These are phyloP conservation scores for Pristionchus fissidentatus DNA, from an alignment of 2,888 invertebrate species.

Conservation along the genomic window DNA sequence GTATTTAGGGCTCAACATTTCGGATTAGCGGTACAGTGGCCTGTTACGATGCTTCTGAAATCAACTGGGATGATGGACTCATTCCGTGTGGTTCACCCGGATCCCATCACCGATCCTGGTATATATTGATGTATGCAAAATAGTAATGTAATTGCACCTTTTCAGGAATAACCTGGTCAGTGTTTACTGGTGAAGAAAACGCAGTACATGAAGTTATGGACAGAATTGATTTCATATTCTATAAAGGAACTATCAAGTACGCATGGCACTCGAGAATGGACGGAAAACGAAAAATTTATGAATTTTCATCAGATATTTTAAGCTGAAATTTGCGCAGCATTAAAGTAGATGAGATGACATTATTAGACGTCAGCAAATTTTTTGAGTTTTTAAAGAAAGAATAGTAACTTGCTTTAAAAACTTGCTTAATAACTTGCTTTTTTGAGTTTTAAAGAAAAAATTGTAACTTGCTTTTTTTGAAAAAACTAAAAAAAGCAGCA, in stretches of 20 bases:
- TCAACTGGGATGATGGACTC: background rate
- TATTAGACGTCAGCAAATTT: too few species aligned
- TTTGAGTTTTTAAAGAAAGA: too few species aligned
- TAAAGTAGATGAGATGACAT: too few species aligned
- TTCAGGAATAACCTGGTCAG: background rate
- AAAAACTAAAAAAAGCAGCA: too few species aligned
- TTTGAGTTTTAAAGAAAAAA: too few species aligned
- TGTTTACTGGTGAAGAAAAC: too few species aligned
- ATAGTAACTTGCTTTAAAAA: too few species aligned
- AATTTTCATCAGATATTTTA: too few species aligned
- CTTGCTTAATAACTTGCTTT: too few species aligned
- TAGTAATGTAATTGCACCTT: background rate
- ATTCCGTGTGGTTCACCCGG: background rate
- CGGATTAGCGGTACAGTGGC: background rate
- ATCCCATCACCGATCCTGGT: background rate
- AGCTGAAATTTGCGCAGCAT: too few species aligned
- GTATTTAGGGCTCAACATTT: background rate
- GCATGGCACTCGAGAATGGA: background rate
- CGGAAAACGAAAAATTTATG: background rate
- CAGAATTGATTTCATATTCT: slow-evolving; percentile 24
- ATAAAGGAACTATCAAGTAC: background rate
- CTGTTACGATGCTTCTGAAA: background rate
- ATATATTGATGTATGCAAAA: background rate
- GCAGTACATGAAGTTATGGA: too few species aligned
- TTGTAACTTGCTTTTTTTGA: too few species aligned